Percentiles rank a stretch among this genome's conserved stretches.
Conservation (phyloP, 2,113 vertebrate species). For the Cyanistes caeruleus region DNA sequence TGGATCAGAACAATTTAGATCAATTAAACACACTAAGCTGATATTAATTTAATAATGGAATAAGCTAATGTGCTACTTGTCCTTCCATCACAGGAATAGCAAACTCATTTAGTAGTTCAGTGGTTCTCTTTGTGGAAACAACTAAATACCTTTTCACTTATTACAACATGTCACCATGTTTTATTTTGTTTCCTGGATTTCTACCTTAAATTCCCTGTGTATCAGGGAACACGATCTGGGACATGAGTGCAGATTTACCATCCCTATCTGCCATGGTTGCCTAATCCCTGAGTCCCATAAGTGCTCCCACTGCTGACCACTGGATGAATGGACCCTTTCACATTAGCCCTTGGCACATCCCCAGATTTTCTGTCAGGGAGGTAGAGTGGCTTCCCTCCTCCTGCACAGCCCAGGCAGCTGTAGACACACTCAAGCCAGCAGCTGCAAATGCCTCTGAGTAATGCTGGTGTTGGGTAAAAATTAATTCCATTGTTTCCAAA, state of each 20-base stretch:
- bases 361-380: not conserved
- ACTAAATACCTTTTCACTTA: not conserved
- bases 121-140: not conserved
- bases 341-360: not conserved
- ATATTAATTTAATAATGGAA: constrained; percentile 40
- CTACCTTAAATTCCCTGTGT: not conserved
- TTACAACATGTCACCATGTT: accelerated
- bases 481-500: not conserved
- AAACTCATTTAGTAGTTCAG: not conserved
- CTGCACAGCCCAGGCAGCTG: not conserved
- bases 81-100: not conserved
- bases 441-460: not conserved
- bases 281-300: not conserved
- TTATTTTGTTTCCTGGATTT: not conserved
- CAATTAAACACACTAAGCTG: constrained; percentile 4
- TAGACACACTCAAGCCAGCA: not conserved
- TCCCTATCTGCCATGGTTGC: not conserved
- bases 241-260: not conserved
- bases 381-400: not conserved
- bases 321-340: constrained; percentile 33
- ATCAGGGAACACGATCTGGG: not conserved
- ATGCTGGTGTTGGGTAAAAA: not conserved
- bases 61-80: not conserved
- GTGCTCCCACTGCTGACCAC: not conserved
- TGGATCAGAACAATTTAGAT: constrained; percentile 11